These are phyloP conservation scores for Channa maculata DNA, from an alignment of 2,113 vertebrate genomes.

Conservation along the genomic window DNA sequence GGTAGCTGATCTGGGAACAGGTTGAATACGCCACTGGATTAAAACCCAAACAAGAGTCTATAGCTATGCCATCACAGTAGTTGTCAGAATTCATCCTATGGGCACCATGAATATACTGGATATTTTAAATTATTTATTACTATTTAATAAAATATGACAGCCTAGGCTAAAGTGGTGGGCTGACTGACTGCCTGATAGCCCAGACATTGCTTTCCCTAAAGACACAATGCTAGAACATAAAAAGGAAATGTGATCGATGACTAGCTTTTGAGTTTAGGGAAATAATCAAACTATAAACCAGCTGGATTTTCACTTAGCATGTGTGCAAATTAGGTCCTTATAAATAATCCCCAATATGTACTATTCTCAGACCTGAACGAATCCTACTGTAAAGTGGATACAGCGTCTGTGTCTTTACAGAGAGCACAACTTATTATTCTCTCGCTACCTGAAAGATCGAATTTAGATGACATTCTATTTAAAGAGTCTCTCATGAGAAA, in stretches of 20 bases:
- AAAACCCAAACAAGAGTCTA: not conserved
- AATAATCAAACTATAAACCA: not conserved
- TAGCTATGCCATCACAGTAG: not conserved
- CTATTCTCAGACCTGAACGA: not conserved
- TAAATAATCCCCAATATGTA: not conserved
- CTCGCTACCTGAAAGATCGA: conserved; percentile 29
- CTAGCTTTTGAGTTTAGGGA: not conserved
- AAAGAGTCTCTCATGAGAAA: conserved; percentile 43
- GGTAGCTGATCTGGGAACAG: conserved; percentile 91
- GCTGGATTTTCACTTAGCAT: not conserved
- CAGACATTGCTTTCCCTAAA: not conserved
- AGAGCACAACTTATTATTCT: conserved; percentile 13
- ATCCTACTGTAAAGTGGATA: not conserved
- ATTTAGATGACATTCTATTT: conserved; percentile 49
- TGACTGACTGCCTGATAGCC: not conserved
- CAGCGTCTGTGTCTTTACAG: not conserved
- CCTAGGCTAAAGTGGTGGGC: no score
- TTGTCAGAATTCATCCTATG: not conserved
- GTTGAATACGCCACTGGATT: not conserved
- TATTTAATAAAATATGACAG: not conserved
- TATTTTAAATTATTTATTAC: not conserved
- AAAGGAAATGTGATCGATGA: not conserved
- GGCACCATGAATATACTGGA: not conserved
- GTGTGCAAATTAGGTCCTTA: not conserved
- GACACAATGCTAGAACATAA: not conserved